Percentiles rank a stretch among this genome's conserved stretches.
Conservation (phyloP, 1,140 invertebrate genomes). For the Drosophila dunni region DNA sequence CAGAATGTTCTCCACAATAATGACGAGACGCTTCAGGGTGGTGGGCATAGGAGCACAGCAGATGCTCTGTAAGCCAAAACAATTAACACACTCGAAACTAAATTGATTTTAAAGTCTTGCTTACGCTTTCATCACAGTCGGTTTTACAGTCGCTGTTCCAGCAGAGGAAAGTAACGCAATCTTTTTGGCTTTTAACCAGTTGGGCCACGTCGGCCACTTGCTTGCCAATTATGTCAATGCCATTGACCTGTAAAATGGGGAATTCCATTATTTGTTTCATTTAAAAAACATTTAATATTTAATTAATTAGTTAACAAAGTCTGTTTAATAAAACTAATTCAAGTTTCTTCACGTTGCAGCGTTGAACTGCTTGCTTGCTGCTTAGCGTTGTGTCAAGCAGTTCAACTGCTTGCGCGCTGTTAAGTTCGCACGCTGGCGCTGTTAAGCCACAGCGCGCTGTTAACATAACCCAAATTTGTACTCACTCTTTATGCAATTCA, state of each 20-base stretch:
- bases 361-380: slow-evolving; percentile 11
- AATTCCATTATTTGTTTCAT: not conserved
- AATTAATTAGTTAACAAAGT: not conserved
- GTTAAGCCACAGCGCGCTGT: slow-evolving; percentile 22
- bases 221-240: slow-evolving; percentile 87
- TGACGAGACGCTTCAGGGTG: slow-evolving; percentile 85
- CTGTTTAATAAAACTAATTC: not conserved
- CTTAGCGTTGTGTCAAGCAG: slow-evolving; percentile 8
- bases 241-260: slow-evolving; percentile 85
- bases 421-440: slow-evolving; percentile 4
- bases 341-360: not conserved
- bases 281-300: not conserved
- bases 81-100: not conserved
- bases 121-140: slow-evolving; percentile 85
- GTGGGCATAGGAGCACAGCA: slow-evolving; percentile 86
- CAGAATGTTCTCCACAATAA: slow-evolving; percentile 85
- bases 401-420: slow-evolving; percentile 37
- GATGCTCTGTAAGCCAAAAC: slow-evolving; percentile 63
- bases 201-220: slow-evolving; percentile 86
- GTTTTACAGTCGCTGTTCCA: slow-evolving; percentile 85
- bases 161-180: slow-evolving; percentile 83
- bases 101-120: not conserved
- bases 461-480: slow-evolving; percentile 5
- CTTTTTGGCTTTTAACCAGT: slow-evolving; percentile 85
- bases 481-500: slow-evolving; percentile 15